phyloP scores from a whole-genome alignment of 2,888 invertebrate genomes.

The Athetis lepigone region DNA sequence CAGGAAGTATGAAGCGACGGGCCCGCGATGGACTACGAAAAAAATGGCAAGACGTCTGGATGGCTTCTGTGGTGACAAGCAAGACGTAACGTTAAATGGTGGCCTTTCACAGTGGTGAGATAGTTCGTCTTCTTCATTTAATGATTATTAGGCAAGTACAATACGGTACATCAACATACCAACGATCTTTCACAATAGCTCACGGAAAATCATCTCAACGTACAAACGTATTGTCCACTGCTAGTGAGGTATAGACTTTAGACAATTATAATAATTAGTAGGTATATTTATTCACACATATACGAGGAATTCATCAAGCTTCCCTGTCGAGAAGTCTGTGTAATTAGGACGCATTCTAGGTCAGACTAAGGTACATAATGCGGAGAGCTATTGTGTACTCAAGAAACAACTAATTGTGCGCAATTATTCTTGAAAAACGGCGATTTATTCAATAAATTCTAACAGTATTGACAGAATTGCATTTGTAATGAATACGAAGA shows the following conservation, averaged over 20 bases:
- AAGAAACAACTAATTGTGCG: slow-evolving; percentile 24
- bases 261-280: slow-evolving; percentile 53
- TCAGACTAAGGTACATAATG: slow-evolving; percentile 14
- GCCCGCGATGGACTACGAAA: no score
- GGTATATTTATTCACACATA: slow-evolving; percentile 69
- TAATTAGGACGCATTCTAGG: slow-evolving; percentile 42
- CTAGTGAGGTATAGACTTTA: slow-evolving; percentile 1
- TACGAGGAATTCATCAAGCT: slow-evolving; percentile 64
- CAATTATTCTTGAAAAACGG: slow-evolving; percentile 11
- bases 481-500: slow-evolving; percentile 7
- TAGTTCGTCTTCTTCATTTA: no score
- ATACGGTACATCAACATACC: no score
- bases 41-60: no score
- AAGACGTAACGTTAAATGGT: no score
- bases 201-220: neutral
- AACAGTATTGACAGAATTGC: slow-evolving; percentile 15
- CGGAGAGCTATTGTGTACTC: slow-evolving; percentile 29
- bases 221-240: neutral
- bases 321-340: slow-evolving; percentile 29
- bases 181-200: no score
- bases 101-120: no score
- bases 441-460: slow-evolving; percentile 13
- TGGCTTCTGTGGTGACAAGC: no score
- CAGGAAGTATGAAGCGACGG: no score
- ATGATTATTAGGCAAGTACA: no score